Base-by-base conservation (phyloP, 2,113 vertebrate genomes). In the Lasiurus cinereus region DNA sequence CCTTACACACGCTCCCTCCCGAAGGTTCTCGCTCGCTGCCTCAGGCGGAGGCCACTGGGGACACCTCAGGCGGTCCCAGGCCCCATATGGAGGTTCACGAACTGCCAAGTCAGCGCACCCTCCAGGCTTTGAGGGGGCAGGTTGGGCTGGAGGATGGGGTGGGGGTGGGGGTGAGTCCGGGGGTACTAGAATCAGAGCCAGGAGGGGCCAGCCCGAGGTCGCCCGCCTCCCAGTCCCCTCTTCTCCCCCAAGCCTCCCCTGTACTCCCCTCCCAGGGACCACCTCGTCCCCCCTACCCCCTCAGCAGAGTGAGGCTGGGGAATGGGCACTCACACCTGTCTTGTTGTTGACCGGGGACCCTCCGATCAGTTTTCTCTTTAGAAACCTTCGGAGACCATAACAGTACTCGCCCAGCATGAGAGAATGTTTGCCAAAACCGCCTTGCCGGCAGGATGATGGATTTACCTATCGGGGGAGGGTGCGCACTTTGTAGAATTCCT, bases 201-300 rank as follows among this genome's bases (percentile, higher is more conserved):
- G 27, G 19, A 6, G 36, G 2, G 21, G 16, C 1, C 1, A 16
- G 14, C 7, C 15, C 0, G 0, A 14, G n/a, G 4, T 15, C 0
- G 0, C 1, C 74, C 8, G 2, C 1, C 7, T 46, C 14, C 11
- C 8, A 4, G 15, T 4, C 10, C 36, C 7, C 22, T 24, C 56
- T 24, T 6, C 29, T 6, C 0, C 6, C 22, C 2, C 0, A 15
- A 6, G 14, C 24, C 33, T 16, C 14, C 24, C 11, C 18, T 0
- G 2, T 6, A 10, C 59, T 19, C 11, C 0, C 12, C 56, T 9
- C 19, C 6, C 46, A 36, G 43, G 1, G 18, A 5, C 24, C 64
- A 43, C 21, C 76, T 14, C 5, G 4, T n/a, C n/a, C 24, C n/a
- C 67, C 66, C 6, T 39, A n/a, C 39, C 21, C 6, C n/a, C 14